phyloP scores from a whole-genome alignment of 2,888 invertebrate genomes.

The Ephialtes manifestator region DNA sequence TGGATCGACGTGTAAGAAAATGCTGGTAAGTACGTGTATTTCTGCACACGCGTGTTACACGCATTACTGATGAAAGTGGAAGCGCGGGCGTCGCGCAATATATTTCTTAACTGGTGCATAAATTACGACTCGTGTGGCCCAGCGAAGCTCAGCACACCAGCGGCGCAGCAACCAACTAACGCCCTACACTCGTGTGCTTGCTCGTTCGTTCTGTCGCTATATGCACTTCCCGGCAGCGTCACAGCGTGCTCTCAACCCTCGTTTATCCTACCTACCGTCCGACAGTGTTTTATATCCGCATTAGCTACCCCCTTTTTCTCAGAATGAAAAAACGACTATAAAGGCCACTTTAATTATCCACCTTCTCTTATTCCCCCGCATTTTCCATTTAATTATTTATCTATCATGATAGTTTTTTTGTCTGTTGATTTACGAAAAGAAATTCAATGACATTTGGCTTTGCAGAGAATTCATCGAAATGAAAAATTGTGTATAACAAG shows the following conservation, averaged over 20 bases:
- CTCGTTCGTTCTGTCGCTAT: conserved; percentile 9
- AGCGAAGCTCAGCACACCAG: conserved; percentile 36
- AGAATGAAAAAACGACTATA: conserved; percentile 6
- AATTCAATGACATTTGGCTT: background rate
- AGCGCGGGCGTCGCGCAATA: conserved; percentile 43
- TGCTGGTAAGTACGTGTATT: background rate
- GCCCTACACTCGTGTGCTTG: conserved; percentile 35
- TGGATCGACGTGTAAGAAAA: background rate
- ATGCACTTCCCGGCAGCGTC: conserved; percentile 15
- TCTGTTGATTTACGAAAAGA: background rate
- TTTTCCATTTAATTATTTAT: conserved; percentile 16
- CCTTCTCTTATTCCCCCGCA: background rate
- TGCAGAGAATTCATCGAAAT: background rate
- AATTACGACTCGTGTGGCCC: conserved; percentile 46
- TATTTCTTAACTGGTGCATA: conserved; percentile 65
- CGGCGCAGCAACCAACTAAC: conserved; percentile 25
- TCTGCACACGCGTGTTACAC: conserved; percentile 22
- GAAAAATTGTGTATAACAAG: background rate
- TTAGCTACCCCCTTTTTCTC: conserved; percentile 21
- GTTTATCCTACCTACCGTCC: conserved; percentile 20
- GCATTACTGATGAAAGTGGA: conserved; percentile 56
- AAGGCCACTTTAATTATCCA: conserved; percentile 32
- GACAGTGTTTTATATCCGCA: conserved; percentile 51
- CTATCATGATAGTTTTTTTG: background rate
- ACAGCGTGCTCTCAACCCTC: conserved; percentile 12